These are phyloP conservation scores for Dorcus parallelipipedus DNA, from an alignment of 2,888 invertebrate genomes.

Conservation along the genomic window DNA sequence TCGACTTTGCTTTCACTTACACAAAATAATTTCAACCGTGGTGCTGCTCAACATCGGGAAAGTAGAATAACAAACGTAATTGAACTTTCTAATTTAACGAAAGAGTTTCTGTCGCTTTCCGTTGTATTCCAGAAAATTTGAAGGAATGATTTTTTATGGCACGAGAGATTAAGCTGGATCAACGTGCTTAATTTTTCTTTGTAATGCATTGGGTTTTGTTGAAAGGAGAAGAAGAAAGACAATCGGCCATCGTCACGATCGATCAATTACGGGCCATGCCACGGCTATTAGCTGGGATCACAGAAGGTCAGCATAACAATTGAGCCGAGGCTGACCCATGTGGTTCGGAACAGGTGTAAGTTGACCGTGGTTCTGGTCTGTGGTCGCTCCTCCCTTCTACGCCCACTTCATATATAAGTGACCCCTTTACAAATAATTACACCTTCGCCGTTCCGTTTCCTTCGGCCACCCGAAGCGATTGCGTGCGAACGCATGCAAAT, in stretches of 20 bases:
- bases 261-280: conserved; percentile 2
- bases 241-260: not conserved
- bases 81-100: no score
- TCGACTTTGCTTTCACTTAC: no score
- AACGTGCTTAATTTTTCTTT: no score
- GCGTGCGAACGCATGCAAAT: no score
- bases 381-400: conserved; percentile 25
- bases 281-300: conserved; percentile 9
- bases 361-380: conserved; percentile 27
- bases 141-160: no score
- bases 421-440: conserved; percentile 20
- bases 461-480: no score
- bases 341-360: conserved; percentile 26
- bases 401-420: conserved; percentile 30
- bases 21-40: no score
- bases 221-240: not conserved
- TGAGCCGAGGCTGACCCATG: conserved; percentile 15
- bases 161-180: no score
- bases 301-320: conserved; percentile 21
- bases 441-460: not conserved
- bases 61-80: no score
- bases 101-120: no score
- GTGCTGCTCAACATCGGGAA: no score
- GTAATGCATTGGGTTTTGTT: not conserved
- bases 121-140: no score